Evolutionary conservation across 2,888 invertebrate species (phyloP), one percentile per base, ranked within the genome.

Genomic region (Hypomecis atomaria): DNA sequence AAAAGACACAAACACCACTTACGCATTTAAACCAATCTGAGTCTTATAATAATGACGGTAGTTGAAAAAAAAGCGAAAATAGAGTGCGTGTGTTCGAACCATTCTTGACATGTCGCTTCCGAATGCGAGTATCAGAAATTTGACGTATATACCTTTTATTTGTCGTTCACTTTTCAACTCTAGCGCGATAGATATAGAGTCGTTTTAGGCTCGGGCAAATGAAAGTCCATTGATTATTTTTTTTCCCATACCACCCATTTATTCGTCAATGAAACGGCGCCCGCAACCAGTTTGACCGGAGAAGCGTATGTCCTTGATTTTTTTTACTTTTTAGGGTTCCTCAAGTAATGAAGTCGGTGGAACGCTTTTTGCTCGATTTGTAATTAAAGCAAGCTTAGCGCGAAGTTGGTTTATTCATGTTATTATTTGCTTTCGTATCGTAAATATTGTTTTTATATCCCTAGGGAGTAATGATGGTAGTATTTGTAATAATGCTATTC

Each of bases 191-290:
- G 0, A 0, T 0, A 4, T 71, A 75, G 37, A 53, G 72, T 69
- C 3, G 37, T 11, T 47, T 68, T 78, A 77, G 1, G 0, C 5
- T 0, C 23, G 72, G 58, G 0, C 9, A 11, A 1, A 0, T 11
- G 0, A 2, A 0, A 1, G 13, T 62, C 67, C 75, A 77, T 77
- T 82, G 72, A 77, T 61, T 70, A 65, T 80, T 80, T 79, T 78
- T 79, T 82, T 77, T 72, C 71, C 62, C 67, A 72, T 76, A 66
- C 79, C 80, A 78, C 77, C 78, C 81, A 81, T 81, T 82, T 80
- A 74, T 78, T 79, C 74, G 78, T 85, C 78, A 86, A 85, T 86
- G 86, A 83, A 75, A 75, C 80, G 85, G 86, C 85, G 86, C 86
- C 85, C 77, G 64, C 48, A 71, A 83, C 85, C 81, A 66, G 85